A percentile compares a stretch with the other conserved stretches of the same genome.
phyloP scores from a whole-genome alignment of 2,888 invertebrate genomes.

The Caenorhabditis doughertyi region DNA sequence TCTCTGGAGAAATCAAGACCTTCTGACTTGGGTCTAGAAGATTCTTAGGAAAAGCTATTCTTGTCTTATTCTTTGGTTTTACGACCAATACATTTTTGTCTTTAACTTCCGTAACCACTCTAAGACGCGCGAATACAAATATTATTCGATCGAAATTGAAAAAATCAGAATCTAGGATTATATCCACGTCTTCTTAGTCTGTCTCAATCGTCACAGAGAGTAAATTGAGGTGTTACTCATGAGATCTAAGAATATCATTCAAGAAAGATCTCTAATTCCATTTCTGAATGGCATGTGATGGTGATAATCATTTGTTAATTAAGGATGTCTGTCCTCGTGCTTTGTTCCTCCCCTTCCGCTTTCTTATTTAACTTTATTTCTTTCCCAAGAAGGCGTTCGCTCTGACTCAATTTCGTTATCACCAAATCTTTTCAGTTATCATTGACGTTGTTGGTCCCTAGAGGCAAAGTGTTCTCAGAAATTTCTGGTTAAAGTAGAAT shows the following conservation, averaged over 20 bases:
- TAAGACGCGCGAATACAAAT: not conserved
- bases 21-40: too few species aligned
- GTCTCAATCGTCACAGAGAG: not conserved
- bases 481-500: not conserved
- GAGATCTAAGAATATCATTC: not conserved
- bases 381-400: not conserved
- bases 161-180: not conserved
- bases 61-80: not conserved
- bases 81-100: not conserved
- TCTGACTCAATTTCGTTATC: not conserved
- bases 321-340: not conserved
- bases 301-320: not conserved
- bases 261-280: not conserved
- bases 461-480: not conserved
- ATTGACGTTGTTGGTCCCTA: too few species aligned
- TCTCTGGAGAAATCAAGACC: too few species aligned
- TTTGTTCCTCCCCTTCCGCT: not conserved
- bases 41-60: too few species aligned
- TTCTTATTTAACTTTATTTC: not conserved
- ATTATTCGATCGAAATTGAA: not conserved
- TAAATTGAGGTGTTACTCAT: slow-evolving; percentile 1
- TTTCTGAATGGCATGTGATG: not conserved
- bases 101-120: not conserved
- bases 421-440: too few species aligned
- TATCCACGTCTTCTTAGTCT: not conserved